A percentile compares a stretch with the other conserved stretches of the same genome.
Evolutionary conservation across 2,797 vertebrate species (phyloP).

Genomic region (Eidolon dupreanum): DNA sequence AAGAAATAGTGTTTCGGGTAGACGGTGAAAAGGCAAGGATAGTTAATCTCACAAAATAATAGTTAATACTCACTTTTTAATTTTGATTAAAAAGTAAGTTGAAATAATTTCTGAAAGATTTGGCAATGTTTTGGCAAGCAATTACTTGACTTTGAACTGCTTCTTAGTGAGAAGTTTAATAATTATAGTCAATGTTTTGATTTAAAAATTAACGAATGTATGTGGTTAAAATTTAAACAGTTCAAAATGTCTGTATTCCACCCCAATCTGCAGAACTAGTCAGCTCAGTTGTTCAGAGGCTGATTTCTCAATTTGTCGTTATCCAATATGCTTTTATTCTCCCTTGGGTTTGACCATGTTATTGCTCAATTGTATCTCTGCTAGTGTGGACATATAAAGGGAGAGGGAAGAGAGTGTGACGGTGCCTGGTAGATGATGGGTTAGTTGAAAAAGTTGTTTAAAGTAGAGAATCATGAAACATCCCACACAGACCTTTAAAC

Average conservation of each 20-base stretch:
- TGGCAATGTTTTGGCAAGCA: not conserved
- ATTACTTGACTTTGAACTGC: not conserved
- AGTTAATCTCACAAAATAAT: not conserved
- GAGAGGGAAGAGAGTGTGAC: slow-evolving; percentile 8
- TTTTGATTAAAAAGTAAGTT: slow-evolving; percentile 28
- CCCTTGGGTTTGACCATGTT: not conserved
- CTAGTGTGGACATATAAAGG: not conserved
- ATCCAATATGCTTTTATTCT: not conserved
- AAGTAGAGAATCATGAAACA: not conserved
- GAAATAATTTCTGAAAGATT: not conserved
- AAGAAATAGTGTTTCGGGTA: not conserved
- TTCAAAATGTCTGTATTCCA: not conserved
- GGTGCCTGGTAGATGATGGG: not conserved
- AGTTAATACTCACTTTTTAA: not conserved
- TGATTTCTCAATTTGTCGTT: not conserved
- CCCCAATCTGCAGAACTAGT: not conserved
- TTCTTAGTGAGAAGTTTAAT: slow-evolving; percentile 20
- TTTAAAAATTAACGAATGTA: not conserved
- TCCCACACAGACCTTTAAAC: not conserved
- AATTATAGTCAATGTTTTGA: slow-evolving; percentile 4
- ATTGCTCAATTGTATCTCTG: not conserved
- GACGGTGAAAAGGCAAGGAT: not conserved
- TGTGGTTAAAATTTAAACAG: not conserved
- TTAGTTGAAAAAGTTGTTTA: slow-evolving; percentile 19
- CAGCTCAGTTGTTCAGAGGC: not conserved